Evolutionary conservation across 2,888 invertebrate genomes (phyloP).

Genomic region (Homarus gammarus): DNA sequence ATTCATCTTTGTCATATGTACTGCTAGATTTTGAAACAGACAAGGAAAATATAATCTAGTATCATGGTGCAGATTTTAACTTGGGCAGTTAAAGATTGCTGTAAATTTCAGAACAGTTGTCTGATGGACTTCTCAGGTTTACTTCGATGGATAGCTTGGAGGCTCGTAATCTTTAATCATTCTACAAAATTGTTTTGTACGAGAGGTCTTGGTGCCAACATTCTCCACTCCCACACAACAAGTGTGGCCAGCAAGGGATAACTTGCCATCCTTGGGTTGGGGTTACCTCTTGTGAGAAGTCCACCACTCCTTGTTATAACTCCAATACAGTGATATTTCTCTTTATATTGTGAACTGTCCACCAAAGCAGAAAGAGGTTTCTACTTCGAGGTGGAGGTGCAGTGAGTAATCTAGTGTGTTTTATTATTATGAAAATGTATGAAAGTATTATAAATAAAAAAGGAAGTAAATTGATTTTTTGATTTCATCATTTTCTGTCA

Average conservation of each 20-base stretch:
- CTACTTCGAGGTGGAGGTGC: constrained; percentile 59
- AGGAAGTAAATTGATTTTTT: constrained; percentile 1
- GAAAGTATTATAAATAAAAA: constrained; percentile 33
- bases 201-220: constrained; percentile 43
- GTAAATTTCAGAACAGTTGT: background rate
- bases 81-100: constrained; percentile 10
- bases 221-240: constrained; percentile 29
- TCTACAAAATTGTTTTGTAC: constrained; percentile 1
- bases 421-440: constrained; percentile 57
- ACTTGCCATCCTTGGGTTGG: constrained; percentile 11
- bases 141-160: constrained; percentile 9
- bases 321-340: constrained; percentile 35
- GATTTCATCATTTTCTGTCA: constrained; percentile 1
- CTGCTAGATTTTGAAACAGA: background rate
- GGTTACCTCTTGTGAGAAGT: constrained; percentile 27
- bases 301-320: constrained; percentile 39
- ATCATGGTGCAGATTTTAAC: background rate
- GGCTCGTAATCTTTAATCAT: constrained; percentile 21
- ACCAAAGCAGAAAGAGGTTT: constrained; percentile 49
- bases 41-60: background rate
- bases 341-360: constrained; percentile 38
- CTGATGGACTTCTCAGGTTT: background rate
- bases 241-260: constrained; percentile 2
- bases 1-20: background rate
- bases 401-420: constrained; percentile 43